phyloP scores from a whole-genome alignment of 2,797 vertebrate genomes.

The Sebastes reedi region DNA sequence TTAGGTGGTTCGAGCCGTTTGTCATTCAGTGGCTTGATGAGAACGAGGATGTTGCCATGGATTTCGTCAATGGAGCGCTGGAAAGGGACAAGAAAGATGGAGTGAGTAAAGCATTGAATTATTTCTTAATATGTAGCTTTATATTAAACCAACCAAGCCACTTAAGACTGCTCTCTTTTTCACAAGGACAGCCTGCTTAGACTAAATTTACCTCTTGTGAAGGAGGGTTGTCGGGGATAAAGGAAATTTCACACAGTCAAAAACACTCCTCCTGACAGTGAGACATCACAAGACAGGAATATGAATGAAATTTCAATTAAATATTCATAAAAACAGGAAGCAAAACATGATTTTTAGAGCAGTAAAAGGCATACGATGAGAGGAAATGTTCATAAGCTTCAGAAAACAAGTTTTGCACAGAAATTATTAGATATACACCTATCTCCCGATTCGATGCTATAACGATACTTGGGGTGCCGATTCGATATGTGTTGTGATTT shows the following conservation, averaged over 20 bases:
- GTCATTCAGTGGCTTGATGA: constrained; percentile 99
- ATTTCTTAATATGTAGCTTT: constrained; percentile 21
- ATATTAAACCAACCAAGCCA: constrained; percentile 15
- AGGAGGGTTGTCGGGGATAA: background rate
- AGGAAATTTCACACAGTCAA: constrained; percentile 11
- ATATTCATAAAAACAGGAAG: constrained; percentile 15
- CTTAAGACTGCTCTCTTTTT: constrained; percentile 13
- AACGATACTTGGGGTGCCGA: too few relatives aligned
- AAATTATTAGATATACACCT: background rate
- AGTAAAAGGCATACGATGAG: background rate
- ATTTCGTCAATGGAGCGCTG: constrained; percentile 95
- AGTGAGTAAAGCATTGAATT: constrained; percentile 80
- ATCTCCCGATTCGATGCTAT: too few relatives aligned
- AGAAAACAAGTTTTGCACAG: background rate
- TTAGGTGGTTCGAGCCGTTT: constrained; percentile 98
- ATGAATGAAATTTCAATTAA: constrained; percentile 38
- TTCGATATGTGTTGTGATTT: too few relatives aligned
- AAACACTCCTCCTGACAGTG: constrained; percentile 6
- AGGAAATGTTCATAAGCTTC: constrained; percentile 4
- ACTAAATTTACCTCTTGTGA: constrained; percentile 18
- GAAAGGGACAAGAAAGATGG: constrained; percentile 98
- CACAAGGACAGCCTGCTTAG: background rate
- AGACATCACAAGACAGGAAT: constrained; percentile 32
- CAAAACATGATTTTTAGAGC: constrained; percentile 9
- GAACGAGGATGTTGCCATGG: constrained; percentile 97